These are phyloP conservation scores for Siphonodentalium dalli DNA, from an alignment of 2,888 invertebrate species.

Conservation along the genomic window DNA sequence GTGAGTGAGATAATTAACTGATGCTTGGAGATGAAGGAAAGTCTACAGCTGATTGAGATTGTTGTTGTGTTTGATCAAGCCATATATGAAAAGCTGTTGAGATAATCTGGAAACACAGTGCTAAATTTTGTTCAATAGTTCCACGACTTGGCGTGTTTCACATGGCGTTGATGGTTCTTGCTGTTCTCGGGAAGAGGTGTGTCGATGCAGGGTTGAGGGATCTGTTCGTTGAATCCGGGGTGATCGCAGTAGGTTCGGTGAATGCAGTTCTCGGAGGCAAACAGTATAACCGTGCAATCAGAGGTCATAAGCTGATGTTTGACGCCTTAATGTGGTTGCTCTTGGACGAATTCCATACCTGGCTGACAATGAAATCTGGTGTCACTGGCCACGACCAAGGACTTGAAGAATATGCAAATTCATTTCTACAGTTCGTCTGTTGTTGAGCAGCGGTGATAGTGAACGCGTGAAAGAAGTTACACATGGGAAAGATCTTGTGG, in stretches of 20 bases:
- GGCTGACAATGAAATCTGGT: too few relatives aligned
- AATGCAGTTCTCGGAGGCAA: too few relatives aligned
- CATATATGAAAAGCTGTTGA: conserved; percentile 26
- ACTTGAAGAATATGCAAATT: too few relatives aligned
- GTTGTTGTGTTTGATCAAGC: conserved; percentile 33
- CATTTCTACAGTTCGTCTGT: too few relatives aligned
- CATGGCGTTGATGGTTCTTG: conserved; percentile 10
- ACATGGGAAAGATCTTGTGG: too few relatives aligned
- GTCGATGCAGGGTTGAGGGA: conserved; percentile 28
- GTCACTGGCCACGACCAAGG: too few relatives aligned
- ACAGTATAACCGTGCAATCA: too few relatives aligned
- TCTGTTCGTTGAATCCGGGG: conserved; percentile 25
- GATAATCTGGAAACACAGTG: conserved; percentile 13
- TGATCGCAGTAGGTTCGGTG: conserved; percentile 32
- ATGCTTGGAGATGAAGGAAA: conserved; percentile 14
- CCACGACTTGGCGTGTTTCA: conserved; percentile 29
- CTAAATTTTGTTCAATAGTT: conserved; percentile 8
- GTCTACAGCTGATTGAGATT: conserved; percentile 15
- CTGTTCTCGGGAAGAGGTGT: conserved; percentile 32
- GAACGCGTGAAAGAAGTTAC: too few relatives aligned
- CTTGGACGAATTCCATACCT: too few relatives aligned
- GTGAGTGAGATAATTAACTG: conserved; percentile 26
- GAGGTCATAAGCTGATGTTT: too few relatives aligned
- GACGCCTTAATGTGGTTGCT: too few relatives aligned
- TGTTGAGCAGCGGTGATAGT: too few relatives aligned